phyloP scores from a whole-genome alignment of 2,888 invertebrate species.

The Zygothrica quintamaculata region DNA sequence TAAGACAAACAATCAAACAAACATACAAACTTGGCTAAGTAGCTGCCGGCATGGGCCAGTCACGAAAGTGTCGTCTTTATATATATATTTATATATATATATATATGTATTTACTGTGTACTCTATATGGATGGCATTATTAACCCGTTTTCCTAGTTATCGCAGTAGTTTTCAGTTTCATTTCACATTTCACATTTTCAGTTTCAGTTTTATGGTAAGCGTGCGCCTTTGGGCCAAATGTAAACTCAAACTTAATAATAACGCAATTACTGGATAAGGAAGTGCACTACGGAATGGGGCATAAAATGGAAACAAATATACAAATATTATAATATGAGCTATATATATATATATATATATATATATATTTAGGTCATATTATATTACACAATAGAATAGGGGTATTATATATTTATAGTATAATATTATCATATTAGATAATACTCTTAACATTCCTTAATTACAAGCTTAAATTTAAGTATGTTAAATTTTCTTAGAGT shows the following conservation, averaged over 20 bases:
- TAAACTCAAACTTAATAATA: constrained; percentile 51
- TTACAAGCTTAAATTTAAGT: too few species aligned
- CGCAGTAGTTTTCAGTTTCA: constrained; percentile 33
- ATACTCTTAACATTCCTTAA: too few species aligned
- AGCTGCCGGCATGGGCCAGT: constrained; percentile 61
- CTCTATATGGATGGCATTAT: constrained; percentile 73
- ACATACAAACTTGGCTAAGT: constrained; percentile 42
- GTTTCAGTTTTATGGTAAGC: constrained; percentile 38
- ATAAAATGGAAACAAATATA: constrained; percentile 16
- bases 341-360: too few species aligned
- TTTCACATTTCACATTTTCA: constrained; percentile 38
- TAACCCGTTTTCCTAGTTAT: constrained; percentile 79
- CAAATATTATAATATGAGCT: not conserved
- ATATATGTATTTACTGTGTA: constrained; percentile 3
- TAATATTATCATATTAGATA: too few species aligned
- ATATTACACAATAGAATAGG: constrained; percentile 6
- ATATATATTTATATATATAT: constrained; percentile 26
- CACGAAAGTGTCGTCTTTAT: constrained; percentile 80
- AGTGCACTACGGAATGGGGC: constrained; percentile 22
- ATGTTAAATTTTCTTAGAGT: not conserved
- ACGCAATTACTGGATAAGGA: constrained; percentile 58
- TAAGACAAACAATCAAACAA: constrained; percentile 54
- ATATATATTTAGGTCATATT: constrained; percentile 51
- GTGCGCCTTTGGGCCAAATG: constrained; percentile 33
- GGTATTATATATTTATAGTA: too few species aligned